Percentiles rank a stretch among this genome's conserved stretches.
These are phyloP conservation scores for Eonycteris spelaea DNA, from an alignment of 2,113 vertebrate genomes.

Conservation along the genomic window DNA sequence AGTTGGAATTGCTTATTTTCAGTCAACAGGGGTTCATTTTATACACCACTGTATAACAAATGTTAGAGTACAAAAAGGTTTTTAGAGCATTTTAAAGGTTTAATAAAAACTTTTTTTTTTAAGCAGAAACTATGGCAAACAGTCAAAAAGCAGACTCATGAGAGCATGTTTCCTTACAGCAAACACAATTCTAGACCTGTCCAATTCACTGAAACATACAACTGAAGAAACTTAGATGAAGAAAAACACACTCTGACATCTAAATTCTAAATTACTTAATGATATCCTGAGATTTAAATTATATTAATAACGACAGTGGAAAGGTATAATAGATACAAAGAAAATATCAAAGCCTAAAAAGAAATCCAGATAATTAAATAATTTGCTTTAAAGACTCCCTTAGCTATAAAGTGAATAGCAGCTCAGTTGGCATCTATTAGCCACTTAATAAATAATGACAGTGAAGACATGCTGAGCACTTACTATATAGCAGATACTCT, in stretches of 20 bases:
- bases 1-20: neutral
- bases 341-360: neutral
- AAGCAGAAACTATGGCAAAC: neutral
- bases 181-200: neutral
- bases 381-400: neutral
- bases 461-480: neutral
- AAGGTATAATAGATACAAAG: neutral
- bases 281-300: neutral
- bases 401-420: neutral
- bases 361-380: conserved; percentile 1
- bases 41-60: neutral
- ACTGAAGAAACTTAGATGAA: neutral
- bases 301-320: neutral
- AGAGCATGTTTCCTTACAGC: neutral
- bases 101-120: neutral
- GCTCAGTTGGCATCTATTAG: neutral
- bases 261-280: conserved; percentile 8
- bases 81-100: neutral
- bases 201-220: neutral
- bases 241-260: neutral
- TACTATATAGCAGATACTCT: neutral
- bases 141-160: neutral
- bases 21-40: neutral
- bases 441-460: neutral
- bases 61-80: neutral